Base-by-base conservation (phyloP, 37 sponge, comb jelly and placozoan genomes). In the Dysidea cf. avara region DNA sequence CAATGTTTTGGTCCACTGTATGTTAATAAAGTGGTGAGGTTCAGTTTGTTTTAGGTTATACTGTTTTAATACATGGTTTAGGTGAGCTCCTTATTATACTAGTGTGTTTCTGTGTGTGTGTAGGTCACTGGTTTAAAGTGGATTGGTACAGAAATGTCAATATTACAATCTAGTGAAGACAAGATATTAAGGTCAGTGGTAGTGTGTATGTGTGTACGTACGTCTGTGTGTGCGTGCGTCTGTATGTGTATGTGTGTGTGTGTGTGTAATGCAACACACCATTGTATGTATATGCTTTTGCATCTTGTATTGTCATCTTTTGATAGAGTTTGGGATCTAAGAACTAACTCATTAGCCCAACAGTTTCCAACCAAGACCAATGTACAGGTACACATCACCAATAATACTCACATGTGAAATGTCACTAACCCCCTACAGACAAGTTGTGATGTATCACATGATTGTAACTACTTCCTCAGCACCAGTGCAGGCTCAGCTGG, bases 121-220 rank as follows among this genome's bases (percentile, higher is more conserved):
- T 31, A 63, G 79, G 69, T 81, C 5, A 87, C 88, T 26, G 81
- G 63, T 17, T 36, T 87, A 50, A 51, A 76, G 56, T 87, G 88
- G 88, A 36, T 87, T n/a, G 56, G 48, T 7, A 67, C 53, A 1
- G 88, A 87, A 60, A 69, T 12, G 54, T 58, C 57, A 25, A 73
- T 87, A 17, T 56, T 87, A 0, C 88, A 87, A 47, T 81, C 88
- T 22, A 81, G 88, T 53, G 88, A 87, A 36, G 88, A 87, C 62
- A 81, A 81, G 72, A 76, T 72, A 6, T 61, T 87, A 1, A 47
- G n/a, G n/a, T n/a, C n/a, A n/a, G n/a, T n/a, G n/a, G n/a, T n/a
- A n/a, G n/a, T n/a, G n/a, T n/a, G n/a, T n/a, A n/a, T n/a, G n/a
- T n/a, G n/a, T n/a, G n/a, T n/a, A n/a, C n/a, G n/a, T n/a, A n/a